Base-by-base conservation (phyloP, 2,888 invertebrate species). In the Apocheima hispidaria region DNA sequence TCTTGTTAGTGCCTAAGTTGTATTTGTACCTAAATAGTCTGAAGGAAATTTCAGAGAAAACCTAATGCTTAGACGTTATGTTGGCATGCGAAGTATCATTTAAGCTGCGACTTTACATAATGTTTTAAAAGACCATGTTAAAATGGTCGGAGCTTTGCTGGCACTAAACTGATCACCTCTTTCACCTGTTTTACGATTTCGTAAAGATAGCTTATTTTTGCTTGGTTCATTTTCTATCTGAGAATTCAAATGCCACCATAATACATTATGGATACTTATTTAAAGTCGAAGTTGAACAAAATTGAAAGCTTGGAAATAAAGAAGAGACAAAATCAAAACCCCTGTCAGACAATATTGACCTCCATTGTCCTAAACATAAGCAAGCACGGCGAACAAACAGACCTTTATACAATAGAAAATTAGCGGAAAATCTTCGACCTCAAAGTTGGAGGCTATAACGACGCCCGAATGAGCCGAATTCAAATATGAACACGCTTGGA, bases 401-500 rank as follows among this genome's bases (percentile, higher is more conserved):
- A 65, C 61, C 46, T 20, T 44, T 50, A 30, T 70, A 80, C 77
- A 75, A 73, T 70, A 64, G 74, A 71, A 75, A 78, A 81, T 81
- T 78, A 75, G 70, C 71, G 73, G 74, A 77, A 82, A 84, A 82
- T 86, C 83, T 85, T 85, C 72, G 73, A 62, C 70, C 73, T 68
- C 72, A 69, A 79, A 78, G 75, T 79, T 79, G 60, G 69, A 73
- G 73, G 67, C 69, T 43, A 48, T 63, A 65, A 56, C 69, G 65
- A 76, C 48, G 60, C 50, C 51, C 76, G 81, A 82, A 81, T 78
- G 78, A 75, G 74, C 78, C 79, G 70, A 87, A 87, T 87, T 85
- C 88, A 90, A 90, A 90, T 88, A 88, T 87, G 87, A 84, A 62
- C 61, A 62, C 61, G 80, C 87, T 78, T 72, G 71, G 79, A 69